These are phyloP conservation scores for Steatocranus sp. DNA, from an alignment of 2,797 vertebrate genomes.

Conservation along the genomic window DNA sequence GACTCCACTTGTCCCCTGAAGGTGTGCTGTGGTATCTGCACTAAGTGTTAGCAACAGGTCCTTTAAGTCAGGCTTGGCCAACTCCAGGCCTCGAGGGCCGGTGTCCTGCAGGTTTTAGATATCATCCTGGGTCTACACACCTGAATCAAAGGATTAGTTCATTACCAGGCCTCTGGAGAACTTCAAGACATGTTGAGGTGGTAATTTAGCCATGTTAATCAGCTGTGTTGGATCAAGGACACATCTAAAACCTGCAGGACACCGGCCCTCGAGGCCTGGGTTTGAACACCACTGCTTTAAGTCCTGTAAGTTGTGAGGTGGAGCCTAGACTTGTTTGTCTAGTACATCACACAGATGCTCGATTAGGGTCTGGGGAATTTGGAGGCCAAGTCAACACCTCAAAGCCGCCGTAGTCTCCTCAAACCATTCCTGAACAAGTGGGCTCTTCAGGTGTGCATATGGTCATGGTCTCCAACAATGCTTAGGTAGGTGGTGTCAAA, in stretches of 20 bases:
- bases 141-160: neutral
- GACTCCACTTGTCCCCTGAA: neutral
- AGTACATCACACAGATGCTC: neutral
- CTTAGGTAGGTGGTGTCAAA: neutral
- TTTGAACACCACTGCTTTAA: neutral
- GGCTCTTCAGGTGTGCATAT: neutral
- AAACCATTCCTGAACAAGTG: neutral
- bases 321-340: neutral
- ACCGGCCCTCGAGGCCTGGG: rapidly evolving
- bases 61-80: neutral
- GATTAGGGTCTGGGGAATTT: neutral
- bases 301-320: neutral
- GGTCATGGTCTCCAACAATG: neutral
- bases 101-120: neutral
- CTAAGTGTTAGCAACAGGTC: neutral
- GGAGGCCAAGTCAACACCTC: neutral
- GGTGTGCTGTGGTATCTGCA: neutral
- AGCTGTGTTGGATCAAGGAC: neutral
- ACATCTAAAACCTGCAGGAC: neutral
- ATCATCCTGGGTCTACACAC: neutral
- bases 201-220: neutral
- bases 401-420: rapidly evolving
- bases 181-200: neutral
- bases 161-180: rapidly evolving
- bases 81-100: rapidly evolving